These are phyloP conservation scores for Tetraodon nigroviridis DNA, from an alignment of 2,113 vertebrate genomes.

Conservation along the genomic window DNA sequence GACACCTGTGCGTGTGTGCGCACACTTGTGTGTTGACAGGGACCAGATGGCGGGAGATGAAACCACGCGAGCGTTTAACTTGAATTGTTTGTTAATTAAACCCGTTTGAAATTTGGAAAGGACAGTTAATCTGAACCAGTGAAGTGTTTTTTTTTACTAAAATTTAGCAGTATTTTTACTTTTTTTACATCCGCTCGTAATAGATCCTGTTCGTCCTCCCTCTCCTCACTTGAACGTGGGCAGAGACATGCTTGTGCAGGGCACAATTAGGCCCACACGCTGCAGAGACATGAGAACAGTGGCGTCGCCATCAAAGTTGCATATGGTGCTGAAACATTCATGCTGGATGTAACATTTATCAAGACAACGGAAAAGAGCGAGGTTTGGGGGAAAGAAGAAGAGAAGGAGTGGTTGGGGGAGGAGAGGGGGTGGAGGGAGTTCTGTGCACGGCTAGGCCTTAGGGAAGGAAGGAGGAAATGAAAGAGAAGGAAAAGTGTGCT, in stretches of 20 bases:
- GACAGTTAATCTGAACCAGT: too few species aligned
- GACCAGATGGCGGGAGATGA: not conserved
- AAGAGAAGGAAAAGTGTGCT: conserved; percentile 2
- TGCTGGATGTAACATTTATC: conserved; percentile 67
- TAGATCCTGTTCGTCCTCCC: too few species aligned
- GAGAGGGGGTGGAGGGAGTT: not conserved
- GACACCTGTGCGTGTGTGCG: conserved; percentile 72
- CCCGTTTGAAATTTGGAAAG: not conserved
- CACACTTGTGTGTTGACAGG: not conserved
- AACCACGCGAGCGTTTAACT: not conserved
- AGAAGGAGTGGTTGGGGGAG: conserved; percentile 17
- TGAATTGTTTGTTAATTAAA: not conserved
- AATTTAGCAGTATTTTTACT: too few species aligned
- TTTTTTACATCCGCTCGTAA: too few species aligned
- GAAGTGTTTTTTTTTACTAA: too few species aligned
- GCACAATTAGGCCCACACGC: conserved; percentile 48
- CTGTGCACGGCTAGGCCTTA: too few species aligned
- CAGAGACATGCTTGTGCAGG: conserved; percentile 15
- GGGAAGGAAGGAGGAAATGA: not conserved
- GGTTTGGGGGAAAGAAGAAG: not conserved
- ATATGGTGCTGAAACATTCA: conserved; percentile 69
- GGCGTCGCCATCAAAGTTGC: conserved; percentile 63
- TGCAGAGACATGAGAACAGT: conserved; percentile 47
- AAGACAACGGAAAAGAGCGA: conserved; percentile 33
- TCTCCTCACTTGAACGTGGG: not conserved